Evolutionary conservation across 2,888 invertebrate genomes (phyloP), one percentile per base, ranked within the genome.

Genomic region (Ormyrus nitidulus): DNA sequence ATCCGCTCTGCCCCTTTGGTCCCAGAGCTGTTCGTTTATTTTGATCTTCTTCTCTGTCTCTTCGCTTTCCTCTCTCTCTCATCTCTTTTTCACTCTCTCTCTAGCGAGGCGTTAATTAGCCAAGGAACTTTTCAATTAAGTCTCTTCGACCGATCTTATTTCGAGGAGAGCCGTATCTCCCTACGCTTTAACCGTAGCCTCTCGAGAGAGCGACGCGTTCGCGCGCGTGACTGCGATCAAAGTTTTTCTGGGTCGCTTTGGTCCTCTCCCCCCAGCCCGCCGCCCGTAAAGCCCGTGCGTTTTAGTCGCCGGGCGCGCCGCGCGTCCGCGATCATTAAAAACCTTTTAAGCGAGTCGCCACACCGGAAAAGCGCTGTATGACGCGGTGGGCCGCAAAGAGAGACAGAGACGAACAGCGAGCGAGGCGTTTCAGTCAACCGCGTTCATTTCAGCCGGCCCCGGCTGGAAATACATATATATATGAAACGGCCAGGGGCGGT

Each of bases 271-370:
- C 5, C 6, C 49, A 70, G 19, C 2, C 19, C 19, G 19, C 19
- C 19, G 19, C 19, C 19, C 19, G 19, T 19, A 19, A 19, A 19
- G 19, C 19, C 2, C 19, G 19, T 1, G 19, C 19, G 19, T 19
- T 19, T 19, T 19, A 19, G 19, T 19, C 1, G 19, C 19, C 19
- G 19, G 19, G 19, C 19, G 19, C 19, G 19, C 19, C 70, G 62
- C 62, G 44, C 62, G 58, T 44, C 9, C 65, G 65, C 83, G 83
- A 84, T 85, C 84, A 85, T 86, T 86, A 86, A 86, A 86, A 85
- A 86, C 83, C 86, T 86, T 86, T 86, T 86, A 86, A 83, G 82
- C 83, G 77, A 81, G 83, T 81, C 85, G 83, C 56, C 79, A 81
- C 83, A 77, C 56, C 78, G 78, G 64, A 77, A 58, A 77, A 76